These are phyloP conservation scores for Megamerina dolium DNA, from an alignment of 2,888 invertebrate genomes.

Conservation along the genomic window DNA sequence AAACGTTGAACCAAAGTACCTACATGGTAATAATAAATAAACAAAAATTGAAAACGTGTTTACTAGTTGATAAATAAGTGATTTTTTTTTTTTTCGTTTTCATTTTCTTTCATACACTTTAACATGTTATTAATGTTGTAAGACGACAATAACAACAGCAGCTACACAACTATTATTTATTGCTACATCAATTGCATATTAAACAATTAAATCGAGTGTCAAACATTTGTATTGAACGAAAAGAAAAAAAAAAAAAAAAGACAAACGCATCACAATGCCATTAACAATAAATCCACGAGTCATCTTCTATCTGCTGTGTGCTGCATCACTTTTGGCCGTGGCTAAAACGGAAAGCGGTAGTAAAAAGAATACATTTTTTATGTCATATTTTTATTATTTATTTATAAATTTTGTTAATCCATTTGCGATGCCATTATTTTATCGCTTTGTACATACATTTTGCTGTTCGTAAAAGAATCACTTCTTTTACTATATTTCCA, in stretches of 20 bases:
- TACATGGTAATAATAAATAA: not conserved
- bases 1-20: conserved; percentile 23
- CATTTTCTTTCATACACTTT: not conserved
- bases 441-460: conserved; percentile 39
- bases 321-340: conserved; percentile 38
- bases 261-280: conserved; percentile 22
- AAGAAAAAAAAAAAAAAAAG: not conserved
- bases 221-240: not conserved
- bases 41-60: not conserved
- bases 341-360: conserved; percentile 41
- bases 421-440: conserved; percentile 40
- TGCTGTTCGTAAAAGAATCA: too few relatives aligned
- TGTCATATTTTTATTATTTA: conserved; percentile 43
- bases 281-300: conserved; percentile 36
- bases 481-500: too few relatives aligned
- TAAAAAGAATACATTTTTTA: conserved; percentile 28
- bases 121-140: too few relatives aligned
- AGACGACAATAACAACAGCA: too few relatives aligned
- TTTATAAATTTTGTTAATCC: conserved; percentile 42
- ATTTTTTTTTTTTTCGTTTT: too few relatives aligned
- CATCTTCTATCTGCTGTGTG: conserved; percentile 40
- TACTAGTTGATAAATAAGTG: too few relatives aligned
- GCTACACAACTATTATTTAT: too few relatives aligned
- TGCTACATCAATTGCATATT: too few relatives aligned
- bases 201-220: not conserved